Evolutionary conservation across 2,113 vertebrate genomes (phyloP), one percentile per base, ranked within the genome.

Genomic region (Taxidea taxus): DNA sequence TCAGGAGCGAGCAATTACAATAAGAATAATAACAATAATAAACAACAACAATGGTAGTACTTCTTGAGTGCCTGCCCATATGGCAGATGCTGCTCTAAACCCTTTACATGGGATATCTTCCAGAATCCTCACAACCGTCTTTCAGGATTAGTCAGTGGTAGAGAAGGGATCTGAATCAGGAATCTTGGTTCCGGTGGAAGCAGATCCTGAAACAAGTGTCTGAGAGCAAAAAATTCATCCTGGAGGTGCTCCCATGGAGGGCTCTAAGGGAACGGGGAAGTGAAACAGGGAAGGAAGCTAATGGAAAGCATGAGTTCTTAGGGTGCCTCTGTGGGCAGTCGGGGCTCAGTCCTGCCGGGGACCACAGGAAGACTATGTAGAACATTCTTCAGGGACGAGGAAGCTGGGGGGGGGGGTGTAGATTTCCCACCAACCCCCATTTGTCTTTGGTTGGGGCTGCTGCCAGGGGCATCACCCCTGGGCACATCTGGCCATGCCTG

Each of bases 331-430:
- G 10, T 10, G 42, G 21, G 49, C 44, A n/a, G 12, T 2, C 1
- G 44, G 84, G n/a, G 56, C 14, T 47, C 70, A 23, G 13, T 75
- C 39, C 68, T 1, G 15, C 47, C 21, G 18, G 44, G n/a, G 20
- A 21, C 42, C 6, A 0, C 1, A 27, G 4, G 66, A 16, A 78
- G 25, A 20, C 44, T 16, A 1, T 2, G 21, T 1, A 37, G 23
- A 7, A n/a, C 70, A 27, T 56, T 34, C 9, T 13, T 37, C 8
- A 14, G 74, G 9, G 54, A 23, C 9, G 6, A 54, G 58, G 31
- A 13, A 72, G 3, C 60, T 27, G 10, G 29, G 29, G 13, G 18
- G 2, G 27, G 13, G 6, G 0, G 60, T 31, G 7, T 21, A 25
- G 58, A 14, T 64, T 88, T 29, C 3, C 39, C 39, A 39, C 56